Conservation (phyloP, 2,113 vertebrate species). For the Sigmodon hispidus region DNA sequence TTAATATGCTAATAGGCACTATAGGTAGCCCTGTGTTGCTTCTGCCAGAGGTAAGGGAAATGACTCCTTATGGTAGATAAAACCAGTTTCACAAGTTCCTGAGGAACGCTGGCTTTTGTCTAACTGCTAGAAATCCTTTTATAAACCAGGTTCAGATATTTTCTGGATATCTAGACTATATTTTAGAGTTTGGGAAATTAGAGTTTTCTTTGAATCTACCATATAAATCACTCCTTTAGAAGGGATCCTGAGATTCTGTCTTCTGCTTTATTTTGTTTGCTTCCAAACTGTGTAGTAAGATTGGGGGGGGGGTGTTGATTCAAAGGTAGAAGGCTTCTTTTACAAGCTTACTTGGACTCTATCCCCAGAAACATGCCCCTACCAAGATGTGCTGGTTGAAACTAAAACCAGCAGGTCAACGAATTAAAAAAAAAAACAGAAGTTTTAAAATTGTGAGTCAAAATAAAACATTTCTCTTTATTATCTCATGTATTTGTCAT, state of each 20-base stretch:
- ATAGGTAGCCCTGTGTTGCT: neutral
- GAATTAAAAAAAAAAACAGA: neutral
- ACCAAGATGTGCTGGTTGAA: neutral
- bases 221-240: neutral
- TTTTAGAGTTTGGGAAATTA: neutral
- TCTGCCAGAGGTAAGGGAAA: neutral
- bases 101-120: neutral
- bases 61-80: neutral
- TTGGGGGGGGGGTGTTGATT: neutral
- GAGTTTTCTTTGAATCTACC: neutral
- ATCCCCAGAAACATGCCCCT: neutral
- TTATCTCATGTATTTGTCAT: neutral
- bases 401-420: neutral
- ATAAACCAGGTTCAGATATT: neutral
- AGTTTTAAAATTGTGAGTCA: neutral
- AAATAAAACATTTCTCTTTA: neutral
- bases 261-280: neutral
- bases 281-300: neutral
- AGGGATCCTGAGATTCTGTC: neutral
- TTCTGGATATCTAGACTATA: neutral
- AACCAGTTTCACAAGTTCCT: neutral
- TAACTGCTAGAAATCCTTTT: neutral
- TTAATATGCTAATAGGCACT: neutral
- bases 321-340: neutral
- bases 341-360: neutral